Conservation (phyloP, 92 coral and sea anemone species). For the Heliopora coerulea region DNA sequence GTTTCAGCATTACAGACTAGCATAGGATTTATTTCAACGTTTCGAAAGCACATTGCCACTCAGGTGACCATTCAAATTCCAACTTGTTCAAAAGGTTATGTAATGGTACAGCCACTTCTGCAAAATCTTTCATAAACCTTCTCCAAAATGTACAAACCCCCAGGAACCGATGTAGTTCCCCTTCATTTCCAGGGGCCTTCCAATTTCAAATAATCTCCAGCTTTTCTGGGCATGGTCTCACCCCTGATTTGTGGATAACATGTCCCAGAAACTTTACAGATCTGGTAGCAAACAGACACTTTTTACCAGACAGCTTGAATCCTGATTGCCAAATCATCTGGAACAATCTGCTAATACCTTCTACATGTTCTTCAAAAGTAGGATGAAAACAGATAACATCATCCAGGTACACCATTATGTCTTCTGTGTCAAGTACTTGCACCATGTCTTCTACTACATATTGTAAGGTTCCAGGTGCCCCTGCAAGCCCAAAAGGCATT, state of each 20-base stretch:
- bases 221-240: slow-evolving; percentile 57
- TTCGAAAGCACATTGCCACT: slow-evolving; percentile 48
- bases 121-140: slow-evolving; percentile 55
- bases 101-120: slow-evolving; percentile 47
- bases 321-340: slow-evolving; percentile 42
- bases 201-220: slow-evolving; percentile 51
- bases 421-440: slow-evolving; percentile 40
- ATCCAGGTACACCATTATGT: slow-evolving; percentile 56
- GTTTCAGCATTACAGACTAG: slow-evolving; percentile 46
- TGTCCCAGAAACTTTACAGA: slow-evolving; percentile 50
- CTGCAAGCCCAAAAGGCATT: slow-evolving; percentile 53
- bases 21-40: slow-evolving; percentile 42
- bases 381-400: slow-evolving; percentile 58
- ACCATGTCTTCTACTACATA: slow-evolving; percentile 49
- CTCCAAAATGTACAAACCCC: slow-evolving; percentile 57
- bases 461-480: slow-evolving; percentile 57
- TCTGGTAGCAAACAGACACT: slow-evolving; percentile 54
- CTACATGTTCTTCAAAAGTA: slow-evolving; percentile 50
- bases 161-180: too few relatives aligned
- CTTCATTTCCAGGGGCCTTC: slow-evolving; percentile 41
- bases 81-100: slow-evolving; percentile 52
- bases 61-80: slow-evolving; percentile 51
- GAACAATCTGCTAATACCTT: slow-evolving; percentile 45
- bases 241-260: slow-evolving; percentile 47
- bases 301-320: slow-evolving; percentile 57